Conservation (phyloP, 1,140 invertebrate species). For the Cydia splendana region DNA sequence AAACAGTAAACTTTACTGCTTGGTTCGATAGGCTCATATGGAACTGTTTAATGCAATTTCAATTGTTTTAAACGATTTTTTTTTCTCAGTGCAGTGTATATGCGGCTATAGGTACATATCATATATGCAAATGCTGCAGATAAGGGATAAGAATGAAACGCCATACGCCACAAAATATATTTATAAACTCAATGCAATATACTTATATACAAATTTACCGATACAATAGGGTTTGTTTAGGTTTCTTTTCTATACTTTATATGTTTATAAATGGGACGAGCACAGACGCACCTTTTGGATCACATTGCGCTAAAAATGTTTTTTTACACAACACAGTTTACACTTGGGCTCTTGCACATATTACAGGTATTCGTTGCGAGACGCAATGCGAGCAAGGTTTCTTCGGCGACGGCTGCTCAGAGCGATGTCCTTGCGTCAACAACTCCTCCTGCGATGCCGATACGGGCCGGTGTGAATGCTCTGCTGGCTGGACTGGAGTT, state of each 20-base stretch:
- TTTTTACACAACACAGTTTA: neutral
- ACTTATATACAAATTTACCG: neutral
- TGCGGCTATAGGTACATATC: no score
- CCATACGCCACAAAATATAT: no score
- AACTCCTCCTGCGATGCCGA: slow-evolving; percentile 92
- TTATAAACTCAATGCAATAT: neutral
- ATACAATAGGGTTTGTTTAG: neutral
- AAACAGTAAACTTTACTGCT: no score
- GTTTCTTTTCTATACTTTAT: neutral
- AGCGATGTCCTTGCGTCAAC: slow-evolving; percentile 90
- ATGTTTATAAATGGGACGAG: neutral
- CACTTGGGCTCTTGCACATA: neutral
- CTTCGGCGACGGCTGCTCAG: slow-evolving; percentile 89
- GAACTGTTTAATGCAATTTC: no score
- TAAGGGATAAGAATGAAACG: no score
- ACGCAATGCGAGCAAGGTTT: slow-evolving; percentile 88
- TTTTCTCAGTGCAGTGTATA: no score
- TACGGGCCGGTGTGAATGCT: slow-evolving; percentile 90
- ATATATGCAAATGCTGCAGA: no score
- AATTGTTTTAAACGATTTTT: no score
- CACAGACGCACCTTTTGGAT: neutral
- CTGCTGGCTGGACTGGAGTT: slow-evolving; percentile 90
- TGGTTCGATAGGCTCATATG: no score
- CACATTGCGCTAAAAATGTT: neutral
- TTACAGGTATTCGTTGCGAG: slow-evolving; percentile 89